Percentiles rank a stretch among this genome's conserved stretches.
phyloP scores from a whole-genome alignment of 2,113 vertebrate species.

The Lonchura striata region DNA sequence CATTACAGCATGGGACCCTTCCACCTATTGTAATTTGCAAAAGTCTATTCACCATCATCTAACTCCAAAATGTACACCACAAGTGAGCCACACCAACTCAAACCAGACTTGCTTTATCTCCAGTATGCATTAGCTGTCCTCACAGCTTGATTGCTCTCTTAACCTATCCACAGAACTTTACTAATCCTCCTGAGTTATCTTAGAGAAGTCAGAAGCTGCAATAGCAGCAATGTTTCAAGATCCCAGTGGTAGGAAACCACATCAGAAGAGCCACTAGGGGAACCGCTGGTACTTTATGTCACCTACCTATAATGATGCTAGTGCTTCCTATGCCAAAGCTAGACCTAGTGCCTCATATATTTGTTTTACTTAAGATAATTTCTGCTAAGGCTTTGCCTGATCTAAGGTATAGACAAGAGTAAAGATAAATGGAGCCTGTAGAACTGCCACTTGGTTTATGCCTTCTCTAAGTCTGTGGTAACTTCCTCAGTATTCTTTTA shows the following conservation, averaged over 20 bases:
- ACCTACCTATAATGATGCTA: not conserved
- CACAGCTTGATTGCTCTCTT: not conserved
- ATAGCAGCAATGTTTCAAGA: not conserved
- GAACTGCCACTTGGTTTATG: not conserved
- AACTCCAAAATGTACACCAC: not conserved
- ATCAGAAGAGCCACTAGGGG: not conserved
- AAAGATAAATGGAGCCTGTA: not conserved
- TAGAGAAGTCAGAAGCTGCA: not conserved
- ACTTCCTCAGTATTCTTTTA: not conserved
- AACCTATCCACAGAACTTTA: not conserved
- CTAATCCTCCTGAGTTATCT: not conserved
- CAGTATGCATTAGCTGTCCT: not conserved
- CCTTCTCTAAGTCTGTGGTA: not conserved
- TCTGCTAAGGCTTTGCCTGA: not conserved
- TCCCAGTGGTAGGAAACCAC: not conserved
- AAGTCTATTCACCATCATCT: not conserved
- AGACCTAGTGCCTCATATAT: not conserved
- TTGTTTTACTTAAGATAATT: not conserved
- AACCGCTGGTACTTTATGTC: not conserved
- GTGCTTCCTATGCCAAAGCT: not conserved
- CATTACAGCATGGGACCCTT: too few species aligned
- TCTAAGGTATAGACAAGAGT: not conserved
- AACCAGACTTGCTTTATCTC: not conserved
- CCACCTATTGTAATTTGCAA: rapidly evolving
- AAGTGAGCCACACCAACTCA: not conserved